These are phyloP conservation scores for Gymnothorax reevesii DNA, from an alignment of 2,797 vertebrate genomes.

Conservation along the genomic window DNA sequence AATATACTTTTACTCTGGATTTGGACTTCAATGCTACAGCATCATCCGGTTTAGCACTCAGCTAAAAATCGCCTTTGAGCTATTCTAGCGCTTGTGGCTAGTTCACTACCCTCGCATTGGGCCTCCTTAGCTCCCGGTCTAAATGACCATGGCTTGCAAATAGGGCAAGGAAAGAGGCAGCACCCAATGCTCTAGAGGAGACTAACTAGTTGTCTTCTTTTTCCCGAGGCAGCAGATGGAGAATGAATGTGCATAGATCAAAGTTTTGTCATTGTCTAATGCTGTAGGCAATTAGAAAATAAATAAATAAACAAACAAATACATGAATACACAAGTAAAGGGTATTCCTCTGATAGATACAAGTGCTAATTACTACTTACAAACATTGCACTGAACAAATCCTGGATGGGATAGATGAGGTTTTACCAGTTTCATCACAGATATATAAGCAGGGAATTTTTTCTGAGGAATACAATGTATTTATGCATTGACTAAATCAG, in stretches of 20 bases:
- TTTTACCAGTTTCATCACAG: background rate
- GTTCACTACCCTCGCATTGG: background rate
- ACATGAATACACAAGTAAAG: background rate
- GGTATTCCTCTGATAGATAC: background rate
- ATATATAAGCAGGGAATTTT: background rate
- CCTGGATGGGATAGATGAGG: background rate
- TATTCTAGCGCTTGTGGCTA: background rate
- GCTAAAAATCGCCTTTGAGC: background rate
- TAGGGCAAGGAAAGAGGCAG: background rate
- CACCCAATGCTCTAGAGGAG: background rate
- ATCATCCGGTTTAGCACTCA: no score
- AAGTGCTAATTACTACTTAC: background rate
- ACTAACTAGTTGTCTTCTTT: background rate
- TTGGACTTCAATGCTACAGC: no score
- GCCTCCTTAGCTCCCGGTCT: background rate
- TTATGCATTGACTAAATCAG: background rate
- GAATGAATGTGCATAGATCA: no score
- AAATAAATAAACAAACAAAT: background rate
- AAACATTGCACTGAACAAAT: background rate
- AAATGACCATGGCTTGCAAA: background rate
- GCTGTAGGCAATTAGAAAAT: no score
- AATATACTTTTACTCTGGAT: no score
- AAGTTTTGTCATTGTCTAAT: no score
- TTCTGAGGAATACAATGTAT: background rate
- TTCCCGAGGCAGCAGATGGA: background rate